Base-by-base conservation (phyloP, 2,888 invertebrate species). In the Autographa pulchrina region DNA sequence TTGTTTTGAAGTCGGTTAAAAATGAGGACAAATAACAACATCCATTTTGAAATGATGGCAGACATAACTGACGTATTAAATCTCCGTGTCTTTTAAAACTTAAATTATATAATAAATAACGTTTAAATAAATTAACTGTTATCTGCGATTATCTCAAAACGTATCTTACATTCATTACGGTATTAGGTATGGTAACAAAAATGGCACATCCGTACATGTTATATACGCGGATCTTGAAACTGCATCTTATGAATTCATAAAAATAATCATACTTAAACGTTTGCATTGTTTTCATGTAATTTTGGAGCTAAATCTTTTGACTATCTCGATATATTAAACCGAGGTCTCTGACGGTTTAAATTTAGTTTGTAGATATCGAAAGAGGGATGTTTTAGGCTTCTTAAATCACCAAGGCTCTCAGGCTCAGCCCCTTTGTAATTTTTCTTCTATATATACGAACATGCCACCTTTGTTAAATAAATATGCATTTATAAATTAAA, bases 91-190 rank as follows among this genome's bases (percentile, higher is more conserved):
- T 77, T 80, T 78, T 76, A 66, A 68, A 68, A 48, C 52, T 64
- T 80, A 71, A 67, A 65, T 62, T 67, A 72, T 35, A 62, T 61
- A 76, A 68, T 77, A 56, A 75, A 59, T 59, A 59, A 32, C 25
- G 16, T 66, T 64, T 52, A 8, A 20, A 7, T 31, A 58, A 31
- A 14, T 32, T 54, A 14, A 69, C 13, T 64, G 38, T 25, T 52
- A 80, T 77, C 77, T 78, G 78, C 78, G 58, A 78, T 72, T 65
- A 68, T 72, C 48, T 68, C 77, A 80, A 78, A 80, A 68, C 14
- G 9, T 41, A 56, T 58, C 60, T 43, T 59, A 35, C 59, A 60
- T n/a, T 48, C 5, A 63, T 58, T 78, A 63, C 65, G 54, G 62
- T 31, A 74, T 58, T 32, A 43, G 68, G 13, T 62, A 58, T 18